Conservation (phyloP, 2,113 vertebrate genomes). For the Rhea americana region DNA sequence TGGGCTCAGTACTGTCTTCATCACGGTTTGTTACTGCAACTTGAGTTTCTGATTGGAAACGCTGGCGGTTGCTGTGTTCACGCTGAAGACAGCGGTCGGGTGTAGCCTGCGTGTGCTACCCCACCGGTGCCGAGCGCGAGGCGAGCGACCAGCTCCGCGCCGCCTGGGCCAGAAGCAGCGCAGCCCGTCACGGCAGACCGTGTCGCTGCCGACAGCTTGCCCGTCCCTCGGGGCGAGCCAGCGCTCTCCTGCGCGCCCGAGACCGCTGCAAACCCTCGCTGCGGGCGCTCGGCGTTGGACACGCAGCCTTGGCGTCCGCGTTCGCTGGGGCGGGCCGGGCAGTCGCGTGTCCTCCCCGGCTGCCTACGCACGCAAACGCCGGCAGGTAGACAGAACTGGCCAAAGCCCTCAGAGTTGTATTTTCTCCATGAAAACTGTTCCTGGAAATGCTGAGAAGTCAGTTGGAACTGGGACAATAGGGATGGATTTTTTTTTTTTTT, state of each 20-base stretch:
- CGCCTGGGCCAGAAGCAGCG: background rate
- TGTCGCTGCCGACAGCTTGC: fast-evolving
- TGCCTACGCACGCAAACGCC: background rate
- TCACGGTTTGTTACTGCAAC: background rate
- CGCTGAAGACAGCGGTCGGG: background rate
- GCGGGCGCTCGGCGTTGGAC: background rate
- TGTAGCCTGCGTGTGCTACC: fast-evolving
- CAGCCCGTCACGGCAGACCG: background rate
- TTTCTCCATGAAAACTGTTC: background rate
- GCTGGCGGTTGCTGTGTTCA: background rate
- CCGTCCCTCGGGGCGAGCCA: fast-evolving
- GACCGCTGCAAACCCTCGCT: background rate
- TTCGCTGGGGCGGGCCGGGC: too few species aligned
- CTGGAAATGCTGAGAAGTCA: background rate
- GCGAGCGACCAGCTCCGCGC: background rate
- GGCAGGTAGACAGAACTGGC: background rate
- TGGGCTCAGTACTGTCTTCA: background rate
- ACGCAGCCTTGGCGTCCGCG: background rate
- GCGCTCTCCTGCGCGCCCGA: background rate
- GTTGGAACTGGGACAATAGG: background rate
- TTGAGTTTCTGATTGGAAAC: background rate
- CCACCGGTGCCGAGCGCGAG: fast-evolving
- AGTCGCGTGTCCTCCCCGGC: background rate
- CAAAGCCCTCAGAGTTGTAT: background rate
- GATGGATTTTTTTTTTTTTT: background rate